A percentile compares a stretch with the other conserved stretches of the same genome.
These are phyloP conservation scores for Abramis brama DNA, from an alignment of 2,113 vertebrate genomes.

Conservation along the genomic window DNA sequence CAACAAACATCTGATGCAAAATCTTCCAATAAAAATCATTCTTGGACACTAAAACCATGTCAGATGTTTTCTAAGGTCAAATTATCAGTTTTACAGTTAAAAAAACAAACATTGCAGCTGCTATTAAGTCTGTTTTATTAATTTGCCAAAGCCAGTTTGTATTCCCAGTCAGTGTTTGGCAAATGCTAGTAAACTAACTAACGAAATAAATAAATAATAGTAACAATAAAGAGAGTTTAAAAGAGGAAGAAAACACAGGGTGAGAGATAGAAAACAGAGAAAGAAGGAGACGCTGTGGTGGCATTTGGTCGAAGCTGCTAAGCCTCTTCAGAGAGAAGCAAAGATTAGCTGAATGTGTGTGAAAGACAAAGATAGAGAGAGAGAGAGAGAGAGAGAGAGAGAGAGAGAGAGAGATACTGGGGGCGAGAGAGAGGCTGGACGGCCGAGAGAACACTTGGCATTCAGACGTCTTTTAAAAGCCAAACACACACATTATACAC, in stretches of 20 bases:
- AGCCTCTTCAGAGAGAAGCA: conserved; percentile 21
- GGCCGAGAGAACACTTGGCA: conserved; percentile 72
- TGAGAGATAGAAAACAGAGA: not conserved
- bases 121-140: not conserved
- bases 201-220: not conserved
- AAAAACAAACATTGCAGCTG: not conserved
- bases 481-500: conserved; percentile 66
- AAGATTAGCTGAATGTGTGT: conserved; percentile 34
- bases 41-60: not conserved
- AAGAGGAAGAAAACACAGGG: not conserved
- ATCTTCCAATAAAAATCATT: not conserved
- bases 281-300: conserved; percentile 20
- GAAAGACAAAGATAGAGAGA: conserved; percentile 21
- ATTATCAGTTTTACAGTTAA: not conserved
- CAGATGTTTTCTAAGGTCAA: not conserved
- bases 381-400: not conserved
- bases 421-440: conserved; percentile 64
- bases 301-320: conserved; percentile 32
- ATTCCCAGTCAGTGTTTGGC: not conserved
- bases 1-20: not conserved
- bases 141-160: not conserved
- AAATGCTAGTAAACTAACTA: not conserved
- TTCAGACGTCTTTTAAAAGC: conserved; percentile 73
- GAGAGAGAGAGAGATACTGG: conserved; percentile 11
- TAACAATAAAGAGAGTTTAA: not conserved